Base-by-base conservation (phyloP, 2,888 invertebrate genomes). In the Philereme transversata region DNA sequence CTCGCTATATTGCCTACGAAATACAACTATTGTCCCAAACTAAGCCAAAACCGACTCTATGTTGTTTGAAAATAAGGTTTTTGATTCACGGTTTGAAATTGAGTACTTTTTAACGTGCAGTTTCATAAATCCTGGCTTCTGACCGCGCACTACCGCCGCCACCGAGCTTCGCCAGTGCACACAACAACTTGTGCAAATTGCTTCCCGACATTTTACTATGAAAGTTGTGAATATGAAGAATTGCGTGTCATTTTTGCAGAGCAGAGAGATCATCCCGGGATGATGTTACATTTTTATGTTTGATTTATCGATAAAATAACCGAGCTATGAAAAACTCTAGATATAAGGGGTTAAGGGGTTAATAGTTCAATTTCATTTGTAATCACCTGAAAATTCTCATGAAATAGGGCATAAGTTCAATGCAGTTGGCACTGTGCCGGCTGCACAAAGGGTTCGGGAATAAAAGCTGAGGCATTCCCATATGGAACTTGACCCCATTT, bases 111-210 rank as follows among this genome's bases (percentile, higher is more conserved):
- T 77, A 79, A 75, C 75, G 72, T 79, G 76, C 74, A 77, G 64
- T 79, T 79, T 77, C 78, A 82, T 81, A 82, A 82, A 81, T 82
- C 72, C 64, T 70, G 59, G 64, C 64, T 68, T 65, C 73, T 75
- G 76, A 76, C 40, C 40, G 22, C 76, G 22, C 22, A 3, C 22
- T 22, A 22, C 22, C 74, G 67, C 75, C 61, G 68, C 70, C 33
- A 44, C 54, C 48, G 75, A 79, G 70, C 73, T 74, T 79, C 75
- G 70, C 65, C 68, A 70, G 71, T 75, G 77, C 76, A 78, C 75
- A 79, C 74, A 81, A 79, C 78, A 80, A 81, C 81, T 77, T 74
- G 74, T 70, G 68, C 73, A 79, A 82, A 83, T 81, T 79, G 78
- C 79, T 77, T 74, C 71, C 77, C 69, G 76, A 77, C 78, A 74